phyloP scores from a whole-genome alignment of 2,888 invertebrate species.

The Holacanthella duospinosa region DNA sequence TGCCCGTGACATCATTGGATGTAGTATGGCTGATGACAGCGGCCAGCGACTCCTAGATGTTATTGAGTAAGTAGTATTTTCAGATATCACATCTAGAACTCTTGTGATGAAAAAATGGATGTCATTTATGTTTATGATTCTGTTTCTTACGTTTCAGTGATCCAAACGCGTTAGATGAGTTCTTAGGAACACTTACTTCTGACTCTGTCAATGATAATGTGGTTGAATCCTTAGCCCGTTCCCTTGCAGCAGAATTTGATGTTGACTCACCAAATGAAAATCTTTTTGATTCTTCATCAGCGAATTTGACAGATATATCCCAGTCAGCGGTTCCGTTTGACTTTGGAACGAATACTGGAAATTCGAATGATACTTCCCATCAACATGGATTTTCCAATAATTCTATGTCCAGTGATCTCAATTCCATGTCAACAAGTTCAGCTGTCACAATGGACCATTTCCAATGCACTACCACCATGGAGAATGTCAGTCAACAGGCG shows the following conservation, averaged over 20 bases:
- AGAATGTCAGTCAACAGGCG: no score
- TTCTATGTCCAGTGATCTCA: background rate
- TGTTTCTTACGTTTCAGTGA: conserved; percentile 31
- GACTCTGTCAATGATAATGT: conserved; percentile 36
- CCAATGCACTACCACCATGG: no score
- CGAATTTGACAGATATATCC: conserved; percentile 37
- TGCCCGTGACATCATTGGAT: conserved; percentile 24
- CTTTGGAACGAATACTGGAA: conserved; percentile 32
- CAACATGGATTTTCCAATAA: background rate
- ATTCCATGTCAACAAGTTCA: background rate
- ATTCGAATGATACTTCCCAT: background rate
- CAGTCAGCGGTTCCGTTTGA: conserved; percentile 37
- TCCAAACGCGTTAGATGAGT: conserved; percentile 37
- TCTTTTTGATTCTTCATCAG: conserved; percentile 36
- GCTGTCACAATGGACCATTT: no score
- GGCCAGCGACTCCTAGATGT: conserved; percentile 38
- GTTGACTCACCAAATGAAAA: conserved; percentile 37
- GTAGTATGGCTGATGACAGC: conserved; percentile 37
- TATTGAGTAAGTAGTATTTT: conserved; percentile 34
- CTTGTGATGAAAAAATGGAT: no score
- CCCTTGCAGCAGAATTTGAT: conserved; percentile 32
- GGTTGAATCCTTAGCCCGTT: conserved; percentile 34
- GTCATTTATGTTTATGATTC: no score
- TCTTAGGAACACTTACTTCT: conserved; percentile 34
- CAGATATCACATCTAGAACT: no score